These are phyloP conservation scores for Xiphophorus maculatus DNA, from an alignment of 2,113 vertebrate genomes.

Conservation along the genomic window DNA sequence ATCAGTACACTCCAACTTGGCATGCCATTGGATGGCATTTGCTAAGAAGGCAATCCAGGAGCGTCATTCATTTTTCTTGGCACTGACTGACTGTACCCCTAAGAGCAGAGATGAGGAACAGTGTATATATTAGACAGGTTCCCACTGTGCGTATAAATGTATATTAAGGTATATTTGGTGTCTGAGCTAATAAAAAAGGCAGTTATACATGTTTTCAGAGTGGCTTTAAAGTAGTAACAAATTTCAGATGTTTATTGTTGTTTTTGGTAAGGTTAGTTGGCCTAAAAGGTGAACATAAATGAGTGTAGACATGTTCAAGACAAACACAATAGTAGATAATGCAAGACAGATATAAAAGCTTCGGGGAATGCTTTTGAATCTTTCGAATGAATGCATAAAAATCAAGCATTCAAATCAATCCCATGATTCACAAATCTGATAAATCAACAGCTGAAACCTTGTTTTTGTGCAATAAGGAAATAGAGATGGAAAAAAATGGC, in stretches of 20 bases:
- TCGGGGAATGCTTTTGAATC: neutral
- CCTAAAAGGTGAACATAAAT: neutral
- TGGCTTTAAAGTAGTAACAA: no score
- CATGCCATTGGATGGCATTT: no score
- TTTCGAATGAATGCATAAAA: slow-evolving; percentile 23
- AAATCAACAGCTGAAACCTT: slow-evolving; percentile 23
- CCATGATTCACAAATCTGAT: slow-evolving; percentile 31
- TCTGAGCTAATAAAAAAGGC: no score
- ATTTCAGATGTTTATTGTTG: neutral
- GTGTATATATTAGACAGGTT: no score
- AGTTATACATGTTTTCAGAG: no score
- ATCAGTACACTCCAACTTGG: no score
- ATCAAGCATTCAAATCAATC: slow-evolving; percentile 5
- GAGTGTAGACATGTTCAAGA: neutral
- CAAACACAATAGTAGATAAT: neutral
- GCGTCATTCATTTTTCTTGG: no score
- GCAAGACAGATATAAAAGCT: neutral
- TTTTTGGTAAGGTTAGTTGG: neutral
- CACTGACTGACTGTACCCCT: no score
- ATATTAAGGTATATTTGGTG: no score
- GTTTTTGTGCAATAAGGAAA: slow-evolving; percentile 32
- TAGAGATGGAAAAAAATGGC: slow-evolving; percentile 38
- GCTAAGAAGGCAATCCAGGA: no score
- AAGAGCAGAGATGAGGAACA: no score
- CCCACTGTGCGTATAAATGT: no score